Conservation (phyloP, 2,888 invertebrate species). For the Apodemia hepburni region DNA sequence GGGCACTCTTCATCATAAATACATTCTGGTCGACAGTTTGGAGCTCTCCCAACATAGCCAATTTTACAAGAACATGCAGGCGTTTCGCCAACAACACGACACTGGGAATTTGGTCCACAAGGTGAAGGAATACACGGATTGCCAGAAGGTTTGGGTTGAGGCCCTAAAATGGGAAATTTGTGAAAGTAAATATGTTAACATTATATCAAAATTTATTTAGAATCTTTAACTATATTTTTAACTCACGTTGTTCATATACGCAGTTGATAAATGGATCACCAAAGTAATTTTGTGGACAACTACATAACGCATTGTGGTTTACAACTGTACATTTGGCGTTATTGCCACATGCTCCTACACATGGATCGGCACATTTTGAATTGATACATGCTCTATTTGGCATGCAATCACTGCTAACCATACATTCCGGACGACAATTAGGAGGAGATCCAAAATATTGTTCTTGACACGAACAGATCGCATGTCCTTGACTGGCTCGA, state of each 20-base stretch:
- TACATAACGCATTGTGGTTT: slow-evolving; percentile 92
- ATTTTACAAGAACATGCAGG: slow-evolving; percentile 90
- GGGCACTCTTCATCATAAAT: slow-evolving; percentile 92
- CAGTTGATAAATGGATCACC: slow-evolving; percentile 92
- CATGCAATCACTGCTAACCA: slow-evolving; percentile 90
- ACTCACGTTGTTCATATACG: slow-evolving; percentile 84
- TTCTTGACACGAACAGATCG: slow-evolving; percentile 89
- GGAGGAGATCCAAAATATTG: slow-evolving; percentile 90
- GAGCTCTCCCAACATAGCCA: slow-evolving; percentile 90
- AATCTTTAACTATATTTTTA: slow-evolving; percentile 19
- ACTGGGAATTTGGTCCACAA: slow-evolving; percentile 92
- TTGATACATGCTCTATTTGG: slow-evolving; percentile 90
- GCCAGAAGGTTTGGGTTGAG: slow-evolving; percentile 75
- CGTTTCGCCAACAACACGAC: slow-evolving; percentile 86
- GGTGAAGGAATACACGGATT: slow-evolving; percentile 92
- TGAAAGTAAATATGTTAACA: neutral
- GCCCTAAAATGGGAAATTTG: slow-evolving; percentile 61
- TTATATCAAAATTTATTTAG: neutral
- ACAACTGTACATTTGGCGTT: slow-evolving; percentile 91
- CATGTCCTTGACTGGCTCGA: slow-evolving; percentile 84
- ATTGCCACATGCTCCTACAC: slow-evolving; percentile 89
- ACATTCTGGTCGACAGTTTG: slow-evolving; percentile 93
- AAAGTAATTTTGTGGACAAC: slow-evolving; percentile 85
- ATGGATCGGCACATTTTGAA: slow-evolving; percentile 90
- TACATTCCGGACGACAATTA: slow-evolving; percentile 89